Conservation (phyloP, 2,888 invertebrate genomes). For the Digitonthophagus gazella region DNA sequence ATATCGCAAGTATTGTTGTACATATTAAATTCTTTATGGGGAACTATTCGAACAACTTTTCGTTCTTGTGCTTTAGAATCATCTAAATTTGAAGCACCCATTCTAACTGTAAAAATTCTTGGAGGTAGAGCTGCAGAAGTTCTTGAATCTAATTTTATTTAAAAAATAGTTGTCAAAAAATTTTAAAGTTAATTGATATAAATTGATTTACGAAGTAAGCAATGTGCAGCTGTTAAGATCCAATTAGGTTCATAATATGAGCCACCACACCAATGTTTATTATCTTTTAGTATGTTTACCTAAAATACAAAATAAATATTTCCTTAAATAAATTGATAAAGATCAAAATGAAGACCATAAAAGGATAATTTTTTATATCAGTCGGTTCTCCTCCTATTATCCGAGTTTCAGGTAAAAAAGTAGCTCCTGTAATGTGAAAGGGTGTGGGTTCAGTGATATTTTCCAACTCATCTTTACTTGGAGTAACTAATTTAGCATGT, state of each 20-base stretch:
- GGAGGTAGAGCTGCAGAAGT: background rate
- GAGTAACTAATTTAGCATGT: background rate
- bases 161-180: background rate
- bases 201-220: constrained; percentile 14
- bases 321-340: background rate
- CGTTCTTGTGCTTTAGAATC: background rate
- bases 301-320: background rate
- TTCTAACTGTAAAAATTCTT: constrained; percentile 2
- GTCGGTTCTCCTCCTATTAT: constrained; percentile 10
- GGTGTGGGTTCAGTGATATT: background rate
- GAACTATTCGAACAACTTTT: background rate
- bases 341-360: too few relatives aligned
- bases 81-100: constrained; percentile 9
- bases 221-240: constrained; percentile 18
- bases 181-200: background rate
- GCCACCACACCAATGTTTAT: constrained; percentile 4
- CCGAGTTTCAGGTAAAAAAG: background rate
- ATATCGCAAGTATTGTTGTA: constrained; percentile 13
- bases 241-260: constrained; percentile 9
- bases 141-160: constrained; percentile 1
- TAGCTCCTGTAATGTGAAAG: background rate
- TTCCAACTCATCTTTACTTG: background rate
- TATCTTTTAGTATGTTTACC: background rate
- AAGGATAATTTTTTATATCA: constrained; percentile 8
- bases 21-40: background rate